Evolutionary conservation across 2,113 vertebrate genomes (phyloP).

Genomic region (Macrotus californicus): DNA sequence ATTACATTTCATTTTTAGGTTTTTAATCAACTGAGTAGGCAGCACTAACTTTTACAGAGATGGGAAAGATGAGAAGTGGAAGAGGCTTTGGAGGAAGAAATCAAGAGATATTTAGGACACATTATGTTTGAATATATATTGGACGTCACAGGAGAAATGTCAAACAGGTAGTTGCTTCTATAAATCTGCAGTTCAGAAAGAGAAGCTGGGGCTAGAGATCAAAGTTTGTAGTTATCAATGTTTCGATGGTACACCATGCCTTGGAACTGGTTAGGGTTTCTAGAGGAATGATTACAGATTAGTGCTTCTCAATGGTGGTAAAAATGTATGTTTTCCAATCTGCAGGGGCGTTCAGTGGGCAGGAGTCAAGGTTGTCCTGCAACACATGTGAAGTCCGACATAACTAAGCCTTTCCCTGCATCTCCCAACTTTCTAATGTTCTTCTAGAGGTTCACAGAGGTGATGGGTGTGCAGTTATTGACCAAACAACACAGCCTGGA

Average conservation of each 20-base stretch:
- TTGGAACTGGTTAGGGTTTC: not conserved
- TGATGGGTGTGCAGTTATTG: not conserved
- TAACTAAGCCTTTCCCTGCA: not conserved
- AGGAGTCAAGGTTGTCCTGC: not conserved
- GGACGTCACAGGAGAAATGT: not conserved
- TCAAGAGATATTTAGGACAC: not conserved
- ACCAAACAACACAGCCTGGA: not conserved
- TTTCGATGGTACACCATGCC: not conserved
- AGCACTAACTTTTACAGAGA: not conserved
- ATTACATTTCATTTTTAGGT: not conserved
- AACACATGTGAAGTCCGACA: not conserved
- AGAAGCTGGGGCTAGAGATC: not conserved
- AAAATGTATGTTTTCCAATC: no score
- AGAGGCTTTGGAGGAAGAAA: not conserved
- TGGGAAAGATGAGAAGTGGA: not conserved
- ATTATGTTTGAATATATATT: not conserved
- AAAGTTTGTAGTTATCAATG: not conserved
- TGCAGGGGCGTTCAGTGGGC: not conserved
- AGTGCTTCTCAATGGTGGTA: not conserved
- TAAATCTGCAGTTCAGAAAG: not conserved
- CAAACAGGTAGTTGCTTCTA: not conserved
- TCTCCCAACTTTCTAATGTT: not conserved
- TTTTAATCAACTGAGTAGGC: not conserved
- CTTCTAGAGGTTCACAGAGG: not conserved
- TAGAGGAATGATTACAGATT: not conserved